Percentiles rank a stretch among this genome's conserved stretches.
Evolutionary conservation across 2,113 vertebrate genomes (phyloP).

Genomic region (Bufo bufo): DNA sequence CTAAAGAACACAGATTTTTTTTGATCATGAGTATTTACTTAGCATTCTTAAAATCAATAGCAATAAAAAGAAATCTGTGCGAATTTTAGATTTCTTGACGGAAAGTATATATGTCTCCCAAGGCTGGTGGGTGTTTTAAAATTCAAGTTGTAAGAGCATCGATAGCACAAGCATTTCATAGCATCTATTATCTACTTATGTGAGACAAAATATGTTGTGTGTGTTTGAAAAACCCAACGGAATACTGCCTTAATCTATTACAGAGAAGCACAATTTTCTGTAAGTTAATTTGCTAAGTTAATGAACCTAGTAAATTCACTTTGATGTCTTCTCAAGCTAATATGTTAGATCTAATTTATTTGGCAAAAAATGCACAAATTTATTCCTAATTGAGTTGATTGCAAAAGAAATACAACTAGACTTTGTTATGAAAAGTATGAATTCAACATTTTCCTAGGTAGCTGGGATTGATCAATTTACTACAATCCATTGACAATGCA

Average conservation of each 20-base stretch:
- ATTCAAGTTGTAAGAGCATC: slow-evolving; percentile 8
- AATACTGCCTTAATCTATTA: slow-evolving; percentile 75
- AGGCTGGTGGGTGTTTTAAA: slow-evolving; percentile 23
- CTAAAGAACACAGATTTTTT: slow-evolving; percentile 36
- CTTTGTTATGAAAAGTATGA: slow-evolving; percentile 68
- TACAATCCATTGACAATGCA: background rate
- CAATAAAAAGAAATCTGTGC: slow-evolving; percentile 6
- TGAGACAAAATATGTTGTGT: slow-evolving; percentile 67
- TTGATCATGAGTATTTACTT: slow-evolving; percentile 34
- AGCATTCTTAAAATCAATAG: slow-evolving; percentile 43
- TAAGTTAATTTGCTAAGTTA: slow-evolving; percentile 81
- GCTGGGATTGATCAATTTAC: background rate
- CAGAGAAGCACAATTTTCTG: slow-evolving; percentile 73
- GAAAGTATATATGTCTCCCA: background rate
- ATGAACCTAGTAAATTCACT: slow-evolving; percentile 80
- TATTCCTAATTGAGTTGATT: slow-evolving; percentile 74
- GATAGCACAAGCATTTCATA: slow-evolving; percentile 47
- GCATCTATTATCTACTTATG: slow-evolving; percentile 64
- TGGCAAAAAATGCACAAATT: slow-evolving; percentile 71
- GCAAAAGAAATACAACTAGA: slow-evolving; percentile 66
- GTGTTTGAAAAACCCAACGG: slow-evolving; percentile 70
- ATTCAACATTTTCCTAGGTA: slow-evolving; percentile 64
- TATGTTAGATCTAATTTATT: slow-evolving; percentile 77
- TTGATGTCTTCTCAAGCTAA: slow-evolving; percentile 77
- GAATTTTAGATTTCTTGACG: slow-evolving; percentile 2